Percentiles rank a stretch among this genome's conserved stretches.
These are phyloP conservation scores for Pseudolaguvia tuberculata DNA, from an alignment of 2,113 vertebrate genomes.

Conservation along the genomic window DNA sequence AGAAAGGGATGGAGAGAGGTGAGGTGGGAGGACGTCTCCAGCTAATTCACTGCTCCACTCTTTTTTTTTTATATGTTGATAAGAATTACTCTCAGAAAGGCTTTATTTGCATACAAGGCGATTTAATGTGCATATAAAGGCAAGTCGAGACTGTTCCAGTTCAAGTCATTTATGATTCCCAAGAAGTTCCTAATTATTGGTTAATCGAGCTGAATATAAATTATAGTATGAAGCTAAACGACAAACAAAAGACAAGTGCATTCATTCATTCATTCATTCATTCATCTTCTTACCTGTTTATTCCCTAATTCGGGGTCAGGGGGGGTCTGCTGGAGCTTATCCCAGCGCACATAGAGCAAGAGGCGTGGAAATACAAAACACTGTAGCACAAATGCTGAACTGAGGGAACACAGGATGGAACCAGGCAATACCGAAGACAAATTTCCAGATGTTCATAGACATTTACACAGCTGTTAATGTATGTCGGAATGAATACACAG, in stretches of 20 bases:
- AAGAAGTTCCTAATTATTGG: neutral
- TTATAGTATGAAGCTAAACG: neutral
- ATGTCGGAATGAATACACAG: neutral
- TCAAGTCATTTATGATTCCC: neutral
- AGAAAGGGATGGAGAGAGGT: neutral
- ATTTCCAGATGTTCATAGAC: neutral
- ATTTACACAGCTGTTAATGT: neutral
- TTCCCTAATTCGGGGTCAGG: too few relatives aligned
- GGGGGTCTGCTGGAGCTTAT: too few relatives aligned
- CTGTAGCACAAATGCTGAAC: neutral
- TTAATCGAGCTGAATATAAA: neutral
- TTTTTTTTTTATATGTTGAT: conserved; percentile 11
- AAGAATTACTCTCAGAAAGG: neutral
- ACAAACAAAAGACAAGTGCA: too few relatives aligned
- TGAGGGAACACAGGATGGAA: neutral
- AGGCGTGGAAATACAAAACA: neutral
- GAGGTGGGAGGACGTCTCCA: neutral
- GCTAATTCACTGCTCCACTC: neutral
- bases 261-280: too few relatives aligned
- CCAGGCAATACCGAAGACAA: neutral
- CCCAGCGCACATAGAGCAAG: too few relatives aligned
- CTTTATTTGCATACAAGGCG: neutral
- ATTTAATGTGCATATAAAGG: too few relatives aligned
- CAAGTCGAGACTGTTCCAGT: neutral
- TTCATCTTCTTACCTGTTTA: too few relatives aligned